Conservation (phyloP, 2,797 vertebrate genomes). For the Manis javanica region DNA sequence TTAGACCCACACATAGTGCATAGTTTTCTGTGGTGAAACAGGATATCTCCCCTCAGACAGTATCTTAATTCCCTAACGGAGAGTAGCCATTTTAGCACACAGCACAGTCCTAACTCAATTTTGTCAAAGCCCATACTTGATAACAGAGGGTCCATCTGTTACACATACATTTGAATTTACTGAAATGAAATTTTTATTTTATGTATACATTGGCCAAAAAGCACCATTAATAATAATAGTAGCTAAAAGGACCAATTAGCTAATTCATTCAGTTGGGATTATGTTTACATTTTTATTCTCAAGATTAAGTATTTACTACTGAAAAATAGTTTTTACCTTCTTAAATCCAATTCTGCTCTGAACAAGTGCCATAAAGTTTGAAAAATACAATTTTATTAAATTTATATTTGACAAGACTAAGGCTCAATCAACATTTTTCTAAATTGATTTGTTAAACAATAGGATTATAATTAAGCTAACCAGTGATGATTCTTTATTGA, state of each 20-base stretch:
- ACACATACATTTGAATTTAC: neutral
- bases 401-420: neutral
- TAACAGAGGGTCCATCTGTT: neutral
- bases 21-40: neutral
- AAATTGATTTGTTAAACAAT: neutral
- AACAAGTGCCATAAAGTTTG: neutral
- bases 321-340: slow-evolving; percentile 5
- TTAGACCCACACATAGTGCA: neutral
- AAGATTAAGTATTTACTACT: slow-evolving; percentile 20
- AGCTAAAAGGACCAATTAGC: slow-evolving; percentile 6
- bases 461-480: neutral
- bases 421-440: slow-evolving; percentile 10
- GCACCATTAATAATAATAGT: neutral
- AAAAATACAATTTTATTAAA: slow-evolving; percentile 39
- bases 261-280: slow-evolving; percentile 49
- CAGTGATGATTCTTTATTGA: neutral
- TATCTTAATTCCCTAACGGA: neutral
- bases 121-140: neutral
- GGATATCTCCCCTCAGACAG: neutral
- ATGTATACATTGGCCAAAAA: neutral
- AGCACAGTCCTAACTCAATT: neutral
- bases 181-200: slow-evolving; percentile 32
- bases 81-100: neutral
- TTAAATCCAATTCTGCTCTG: neutral
- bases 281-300: slow-evolving; percentile 36